Percentiles rank a stretch among this genome's conserved stretches.
These are phyloP conservation scores for Alcedo atthis DNA, from an alignment of 2,797 vertebrate genomes.

Conservation along the genomic window DNA sequence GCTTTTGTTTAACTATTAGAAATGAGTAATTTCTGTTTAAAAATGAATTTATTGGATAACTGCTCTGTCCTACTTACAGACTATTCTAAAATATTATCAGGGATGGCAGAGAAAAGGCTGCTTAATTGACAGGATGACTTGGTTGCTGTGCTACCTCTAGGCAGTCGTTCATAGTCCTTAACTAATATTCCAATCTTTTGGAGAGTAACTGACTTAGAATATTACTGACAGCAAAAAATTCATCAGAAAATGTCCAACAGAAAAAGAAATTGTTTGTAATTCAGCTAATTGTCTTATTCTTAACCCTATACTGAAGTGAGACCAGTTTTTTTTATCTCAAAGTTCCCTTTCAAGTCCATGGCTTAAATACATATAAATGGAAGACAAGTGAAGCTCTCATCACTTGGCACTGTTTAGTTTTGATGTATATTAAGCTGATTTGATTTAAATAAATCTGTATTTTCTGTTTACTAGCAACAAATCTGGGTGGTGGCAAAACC, in stretches of 20 bases:
- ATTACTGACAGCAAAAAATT: not conserved
- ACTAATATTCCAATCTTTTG: not conserved
- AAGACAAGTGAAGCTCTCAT: not conserved
- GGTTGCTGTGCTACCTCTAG: not conserved
- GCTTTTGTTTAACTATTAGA: slow-evolving; percentile 15
- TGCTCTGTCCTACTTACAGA: not conserved
- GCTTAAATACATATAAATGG: not conserved
- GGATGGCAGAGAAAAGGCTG: not conserved
- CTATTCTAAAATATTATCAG: not conserved
- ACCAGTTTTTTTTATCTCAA: not conserved
- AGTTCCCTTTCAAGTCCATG: not conserved
- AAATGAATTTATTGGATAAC: not conserved
- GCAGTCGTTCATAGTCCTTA: not conserved
- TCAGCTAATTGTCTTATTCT: not conserved
- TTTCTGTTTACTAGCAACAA: not conserved
- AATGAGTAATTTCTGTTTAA: slow-evolving; percentile 35
- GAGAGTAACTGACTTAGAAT: not conserved
- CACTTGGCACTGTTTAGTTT: not conserved
- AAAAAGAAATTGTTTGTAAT: slow-evolving; percentile 4
- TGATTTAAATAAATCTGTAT: not conserved
- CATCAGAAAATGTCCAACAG: not conserved
- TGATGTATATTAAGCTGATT: not conserved
- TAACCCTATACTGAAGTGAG: not conserved
- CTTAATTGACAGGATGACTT: not conserved
- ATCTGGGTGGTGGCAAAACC: not conserved